Base-by-base conservation (phyloP, 2,797 vertebrate genomes). In the Channa striata region DNA sequence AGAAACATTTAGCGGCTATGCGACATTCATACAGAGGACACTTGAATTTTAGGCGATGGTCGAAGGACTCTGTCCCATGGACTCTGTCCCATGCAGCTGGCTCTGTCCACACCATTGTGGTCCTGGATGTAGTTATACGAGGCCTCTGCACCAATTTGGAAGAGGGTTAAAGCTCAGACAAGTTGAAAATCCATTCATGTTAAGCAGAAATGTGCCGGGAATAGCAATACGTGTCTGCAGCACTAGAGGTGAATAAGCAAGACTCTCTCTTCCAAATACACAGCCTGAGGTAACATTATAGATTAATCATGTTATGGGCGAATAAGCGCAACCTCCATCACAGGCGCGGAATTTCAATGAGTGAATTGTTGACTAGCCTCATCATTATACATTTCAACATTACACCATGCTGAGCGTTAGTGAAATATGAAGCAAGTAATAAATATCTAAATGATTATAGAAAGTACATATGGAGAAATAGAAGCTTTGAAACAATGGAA, bases 241-340 rank as follows among this genome's bases (percentile, higher is more conserved):
- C 64, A 71, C 74, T 54, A 68, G 85, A 88, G 87, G 89, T 90
- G 88, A 90, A 91, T 81, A 87, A 89, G 82, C 77, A 85, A 78
- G 80, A 75, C 67, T 72, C 81, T 68, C 74, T 64, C 62, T 77
- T 80, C 83, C 88, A 91, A 90, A 91, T 78, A 91, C 87, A 91
- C 81, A 91, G 87, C 91, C 91, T 48, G 78, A 82, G 85, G 92
- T 89, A 92, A 92, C 88, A 91, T 92, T 92, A 93, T 84, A 90
- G 87, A 91, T 92, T 91, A 87, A 93, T 91, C 81, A 83, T 89
- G 89, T 92, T 91, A 90, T 86, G 87, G 84, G 81, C 85, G 87
- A 87, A 88, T 68, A 84, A 86, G 81, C 65, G 66, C 76, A 79
- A 78, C 65, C 89, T 84, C 78, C 65, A 84, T 86, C 77, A 74